Percentiles rank a stretch among this genome's conserved stretches.
Conservation (phyloP, 2,113 vertebrate genomes). For the Mastomys natalensis region DNA sequence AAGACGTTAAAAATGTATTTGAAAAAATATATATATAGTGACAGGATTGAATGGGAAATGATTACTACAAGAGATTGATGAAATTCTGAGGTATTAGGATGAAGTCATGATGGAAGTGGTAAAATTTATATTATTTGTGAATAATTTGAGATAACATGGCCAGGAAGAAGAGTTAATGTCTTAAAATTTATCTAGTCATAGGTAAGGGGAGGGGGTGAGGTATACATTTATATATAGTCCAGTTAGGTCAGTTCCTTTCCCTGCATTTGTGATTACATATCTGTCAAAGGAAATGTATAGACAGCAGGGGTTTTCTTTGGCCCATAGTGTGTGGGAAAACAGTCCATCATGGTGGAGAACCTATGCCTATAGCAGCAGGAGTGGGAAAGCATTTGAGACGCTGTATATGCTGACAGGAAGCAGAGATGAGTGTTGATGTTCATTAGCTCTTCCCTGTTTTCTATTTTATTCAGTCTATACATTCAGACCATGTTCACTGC, state of each 20-base stretch:
- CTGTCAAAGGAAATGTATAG: no score
- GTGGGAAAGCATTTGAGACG: background rate
- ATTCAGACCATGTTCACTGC: no score
- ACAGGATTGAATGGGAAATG: background rate
- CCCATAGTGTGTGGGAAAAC: background rate
- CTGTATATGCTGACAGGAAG: background rate
- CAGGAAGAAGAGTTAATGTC: background rate
- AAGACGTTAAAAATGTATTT: background rate
- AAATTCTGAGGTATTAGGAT: background rate
- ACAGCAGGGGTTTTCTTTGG: background rate
- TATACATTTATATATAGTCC: background rate
- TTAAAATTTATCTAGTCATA: background rate
- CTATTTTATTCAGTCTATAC: background rate
- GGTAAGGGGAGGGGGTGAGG: background rate
- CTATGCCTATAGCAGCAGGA: no score
- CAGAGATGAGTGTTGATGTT: background rate
- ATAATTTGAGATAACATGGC: background rate
- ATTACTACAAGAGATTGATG: background rate
- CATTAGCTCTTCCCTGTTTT: rapidly evolving
- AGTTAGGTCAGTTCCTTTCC: background rate
- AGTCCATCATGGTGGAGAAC: no score
- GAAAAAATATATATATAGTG: background rate
- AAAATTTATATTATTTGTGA: background rate
- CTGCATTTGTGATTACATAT: background rate
- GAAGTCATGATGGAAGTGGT: background rate